phyloP scores from a whole-genome alignment of 2,113 vertebrate genomes.

The Plecturocebus donacophilus region DNA sequence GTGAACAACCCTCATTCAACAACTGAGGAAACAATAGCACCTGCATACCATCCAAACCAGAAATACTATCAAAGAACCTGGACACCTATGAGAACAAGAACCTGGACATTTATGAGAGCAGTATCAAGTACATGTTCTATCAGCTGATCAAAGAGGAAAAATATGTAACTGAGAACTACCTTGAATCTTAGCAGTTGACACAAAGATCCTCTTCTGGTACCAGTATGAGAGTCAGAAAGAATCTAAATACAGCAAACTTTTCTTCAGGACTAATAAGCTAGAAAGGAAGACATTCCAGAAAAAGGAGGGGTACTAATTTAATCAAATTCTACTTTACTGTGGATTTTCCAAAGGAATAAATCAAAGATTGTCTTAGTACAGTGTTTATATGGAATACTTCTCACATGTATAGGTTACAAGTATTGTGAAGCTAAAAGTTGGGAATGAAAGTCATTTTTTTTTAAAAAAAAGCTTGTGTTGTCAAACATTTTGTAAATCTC shows the following conservation, averaged over 20 bases:
- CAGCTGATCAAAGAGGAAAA: not conserved
- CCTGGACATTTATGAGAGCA: not conserved
- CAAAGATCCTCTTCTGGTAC: not conserved
- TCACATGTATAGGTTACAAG: not conserved
- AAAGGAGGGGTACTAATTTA: not conserved
- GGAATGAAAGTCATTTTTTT: not conserved
- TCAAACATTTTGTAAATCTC: not conserved
- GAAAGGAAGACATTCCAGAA: not conserved
- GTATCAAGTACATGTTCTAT: not conserved
- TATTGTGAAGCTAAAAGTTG: not conserved
- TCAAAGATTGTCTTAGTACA: not conserved
- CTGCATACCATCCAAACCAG: not conserved
- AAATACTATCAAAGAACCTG: not conserved
- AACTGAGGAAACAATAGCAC: not conserved
- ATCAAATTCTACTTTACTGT: not conserved
- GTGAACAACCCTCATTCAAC: not conserved
- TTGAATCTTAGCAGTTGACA: not conserved
- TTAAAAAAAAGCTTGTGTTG: not conserved
- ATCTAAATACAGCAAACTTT: not conserved
- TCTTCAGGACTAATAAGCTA: not conserved
- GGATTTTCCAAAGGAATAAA: not conserved
- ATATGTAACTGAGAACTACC: not conserved
- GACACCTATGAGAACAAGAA: not conserved
- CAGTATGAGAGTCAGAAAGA: not conserved
- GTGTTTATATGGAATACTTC: not conserved